A percentile compares a stretch with the other conserved stretches of the same genome.
phyloP scores from a whole-genome alignment of 35 echinoderm and acorn worm genomes.

The Hemicentrotus pulcherrimus region DNA sequence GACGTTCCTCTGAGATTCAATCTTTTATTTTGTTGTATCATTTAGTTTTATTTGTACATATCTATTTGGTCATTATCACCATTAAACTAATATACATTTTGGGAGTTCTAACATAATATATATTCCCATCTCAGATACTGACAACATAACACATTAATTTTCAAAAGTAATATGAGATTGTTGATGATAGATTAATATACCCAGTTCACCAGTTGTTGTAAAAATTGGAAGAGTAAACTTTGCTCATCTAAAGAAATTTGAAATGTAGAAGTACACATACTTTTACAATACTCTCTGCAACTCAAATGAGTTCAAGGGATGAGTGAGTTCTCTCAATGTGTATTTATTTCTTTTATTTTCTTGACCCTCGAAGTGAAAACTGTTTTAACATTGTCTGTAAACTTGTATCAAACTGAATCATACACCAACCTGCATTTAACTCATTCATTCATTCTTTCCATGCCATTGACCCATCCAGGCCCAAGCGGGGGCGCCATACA shows the following conservation, averaged over 20 bases:
- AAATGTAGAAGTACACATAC: too few species aligned
- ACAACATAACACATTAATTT: background rate
- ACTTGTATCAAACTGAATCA: background rate
- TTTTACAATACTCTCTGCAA: too few species aligned
- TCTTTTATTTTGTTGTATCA: background rate
- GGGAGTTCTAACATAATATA: background rate
- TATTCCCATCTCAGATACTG: background rate
- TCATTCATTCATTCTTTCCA: background rate
- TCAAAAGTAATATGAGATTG: background rate
- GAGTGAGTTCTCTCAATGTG: too few species aligned
- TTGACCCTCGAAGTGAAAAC: background rate
- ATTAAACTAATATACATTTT: background rate
- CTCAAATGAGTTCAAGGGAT: too few species aligned
- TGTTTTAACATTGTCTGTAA: background rate
- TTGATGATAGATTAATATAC: too few species aligned
- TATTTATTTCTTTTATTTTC: too few species aligned
- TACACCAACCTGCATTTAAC: background rate
- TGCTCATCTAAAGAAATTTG: too few species aligned
- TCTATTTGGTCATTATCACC: background rate
- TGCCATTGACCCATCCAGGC: background rate
- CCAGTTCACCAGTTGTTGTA: too few species aligned
- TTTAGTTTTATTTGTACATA: background rate
- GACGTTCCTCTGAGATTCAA: background rate
- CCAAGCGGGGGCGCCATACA: conserved; percentile 48
- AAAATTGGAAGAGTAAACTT: too few species aligned